Conservation (phyloP, 1,140 invertebrate species). For the Penaeus indicus region DNA sequence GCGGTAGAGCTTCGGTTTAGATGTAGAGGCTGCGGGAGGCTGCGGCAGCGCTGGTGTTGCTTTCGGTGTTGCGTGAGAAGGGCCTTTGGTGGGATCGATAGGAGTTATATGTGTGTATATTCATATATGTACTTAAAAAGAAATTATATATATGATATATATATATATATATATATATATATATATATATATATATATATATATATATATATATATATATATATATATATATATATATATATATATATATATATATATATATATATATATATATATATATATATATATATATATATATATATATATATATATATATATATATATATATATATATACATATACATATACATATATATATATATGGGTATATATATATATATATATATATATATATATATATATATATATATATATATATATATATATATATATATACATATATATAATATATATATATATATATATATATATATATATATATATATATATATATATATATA, state of each 20-base stretch:
- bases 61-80: no score
- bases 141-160: slow-evolving; percentile 22
- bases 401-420: slow-evolving; percentile 27
- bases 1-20: neutral
- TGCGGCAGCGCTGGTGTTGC: no score
- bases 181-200: slow-evolving; percentile 37
- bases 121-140: slow-evolving; percentile 19
- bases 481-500: no score
- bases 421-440: slow-evolving; percentile 8
- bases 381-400: slow-evolving; percentile 22
- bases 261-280: neutral
- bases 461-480: slow-evolving; percentile 15
- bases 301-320: slow-evolving; percentile 6
- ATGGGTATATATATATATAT: neutral
- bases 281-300: slow-evolving; percentile 20
- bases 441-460: neutral
- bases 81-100: no score
- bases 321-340: neutral
- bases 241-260: neutral
- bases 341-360: neutral
- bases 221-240: neutral
- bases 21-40: no score
- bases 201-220: neutral
- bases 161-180: slow-evolving; percentile 45
- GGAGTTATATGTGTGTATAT: slow-evolving; percentile 9